Conservation (phyloP, 2,888 invertebrate species). For the Busseola fusca region DNA sequence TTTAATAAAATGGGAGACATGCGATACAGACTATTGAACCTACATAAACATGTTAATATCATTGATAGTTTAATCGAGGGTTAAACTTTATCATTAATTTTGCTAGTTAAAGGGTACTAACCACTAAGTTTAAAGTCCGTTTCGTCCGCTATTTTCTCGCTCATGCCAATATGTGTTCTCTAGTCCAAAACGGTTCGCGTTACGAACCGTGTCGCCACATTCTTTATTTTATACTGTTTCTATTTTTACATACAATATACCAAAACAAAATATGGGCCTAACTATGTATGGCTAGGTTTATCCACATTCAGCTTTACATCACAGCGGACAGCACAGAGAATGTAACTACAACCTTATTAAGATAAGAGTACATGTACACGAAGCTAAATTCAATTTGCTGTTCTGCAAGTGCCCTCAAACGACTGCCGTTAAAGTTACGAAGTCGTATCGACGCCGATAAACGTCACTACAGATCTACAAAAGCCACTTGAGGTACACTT, state of each 20-base stretch:
- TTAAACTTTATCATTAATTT: slow-evolving; percentile 45
- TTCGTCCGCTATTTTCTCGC: neutral
- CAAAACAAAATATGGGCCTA: too few species aligned
- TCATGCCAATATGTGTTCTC: neutral
- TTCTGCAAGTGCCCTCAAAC: slow-evolving; percentile 68
- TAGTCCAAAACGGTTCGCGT: neutral
- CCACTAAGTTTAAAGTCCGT: neutral
- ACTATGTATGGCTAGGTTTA: too few species aligned
- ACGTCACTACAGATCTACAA: slow-evolving; percentile 20
- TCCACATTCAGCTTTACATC: slow-evolving; percentile 1
- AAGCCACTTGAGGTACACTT: slow-evolving; percentile 33
- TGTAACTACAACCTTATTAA: slow-evolving; percentile 61
- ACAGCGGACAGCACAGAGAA: slow-evolving; percentile 9
- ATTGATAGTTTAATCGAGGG: slow-evolving; percentile 50
- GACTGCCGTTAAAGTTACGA: slow-evolving; percentile 48
- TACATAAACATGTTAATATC: neutral
- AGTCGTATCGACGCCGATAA: slow-evolving; percentile 47
- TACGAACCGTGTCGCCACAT: neutral
- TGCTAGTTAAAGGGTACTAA: neutral
- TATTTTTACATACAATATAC: neutral
- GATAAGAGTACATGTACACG: slow-evolving; percentile 68
- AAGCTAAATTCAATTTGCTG: slow-evolving; percentile 75
- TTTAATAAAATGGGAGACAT: slow-evolving; percentile 35
- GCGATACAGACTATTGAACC: slow-evolving; percentile 35
- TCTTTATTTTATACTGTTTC: neutral